phyloP scores from a whole-genome alignment of 1,140 invertebrate species.

The Pogonomyrmex californicus region DNA sequence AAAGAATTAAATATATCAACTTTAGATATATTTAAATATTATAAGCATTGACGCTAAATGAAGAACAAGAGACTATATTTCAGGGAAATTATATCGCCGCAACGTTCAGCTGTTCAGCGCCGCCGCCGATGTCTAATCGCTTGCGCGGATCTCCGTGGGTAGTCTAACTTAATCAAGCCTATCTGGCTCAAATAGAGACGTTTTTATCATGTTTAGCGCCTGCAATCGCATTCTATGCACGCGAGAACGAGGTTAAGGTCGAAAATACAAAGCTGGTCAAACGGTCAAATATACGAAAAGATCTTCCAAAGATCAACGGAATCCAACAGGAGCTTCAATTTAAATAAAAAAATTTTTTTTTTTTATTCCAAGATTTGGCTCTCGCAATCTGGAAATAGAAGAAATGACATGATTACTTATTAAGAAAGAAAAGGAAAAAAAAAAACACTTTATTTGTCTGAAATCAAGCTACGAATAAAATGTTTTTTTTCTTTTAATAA shows the following conservation, averaged over 20 bases:
- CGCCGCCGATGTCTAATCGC: conserved; percentile 20
- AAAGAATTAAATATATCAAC: neutral
- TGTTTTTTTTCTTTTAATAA: neutral
- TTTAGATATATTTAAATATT: neutral
- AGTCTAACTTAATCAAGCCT: conserved; percentile 58
- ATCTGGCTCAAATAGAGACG: conserved; percentile 15
- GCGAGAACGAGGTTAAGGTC: conserved; percentile 70
- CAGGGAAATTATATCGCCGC: neutral
- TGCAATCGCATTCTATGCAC: conserved; percentile 13
- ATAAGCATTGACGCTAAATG: neutral
- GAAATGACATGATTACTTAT: too few relatives aligned
- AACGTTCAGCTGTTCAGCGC: neutral
- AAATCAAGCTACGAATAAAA: too few relatives aligned
- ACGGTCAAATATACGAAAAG: neutral
- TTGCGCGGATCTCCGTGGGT: conserved; percentile 38
- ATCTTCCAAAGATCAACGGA: neutral
- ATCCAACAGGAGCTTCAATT: neutral
- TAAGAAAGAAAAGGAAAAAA: too few relatives aligned
- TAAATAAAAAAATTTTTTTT: neutral
- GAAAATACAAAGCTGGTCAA: conserved; percentile 57
- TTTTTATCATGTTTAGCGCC: conserved; percentile 59
- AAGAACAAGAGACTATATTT: neutral
- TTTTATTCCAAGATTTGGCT: neutral
- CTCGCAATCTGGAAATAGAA: neutral
- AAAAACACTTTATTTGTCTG: too few relatives aligned